Percentiles rank a stretch among this genome's conserved stretches.
phyloP scores from a whole-genome alignment of 2,113 vertebrate species.

The Mormoops blainvillei region DNA sequence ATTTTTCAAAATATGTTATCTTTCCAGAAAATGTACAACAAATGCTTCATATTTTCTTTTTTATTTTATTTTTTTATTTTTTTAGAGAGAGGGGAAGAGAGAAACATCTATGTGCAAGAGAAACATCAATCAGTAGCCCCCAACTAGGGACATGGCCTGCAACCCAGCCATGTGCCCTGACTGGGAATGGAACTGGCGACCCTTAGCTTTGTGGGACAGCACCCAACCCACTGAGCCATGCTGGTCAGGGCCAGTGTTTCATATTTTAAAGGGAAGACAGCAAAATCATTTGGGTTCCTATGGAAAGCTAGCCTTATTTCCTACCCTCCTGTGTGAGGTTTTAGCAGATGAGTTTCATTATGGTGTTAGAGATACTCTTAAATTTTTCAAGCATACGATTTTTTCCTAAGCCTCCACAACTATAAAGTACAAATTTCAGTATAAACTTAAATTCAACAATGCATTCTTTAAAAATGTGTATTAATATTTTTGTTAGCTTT shows the following conservation, averaged over 20 bases:
- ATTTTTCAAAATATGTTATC: neutral
- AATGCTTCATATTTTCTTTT: neutral
- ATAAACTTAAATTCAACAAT: slow-evolving; percentile 6
- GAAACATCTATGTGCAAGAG: too few species aligned
- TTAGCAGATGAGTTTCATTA: neutral
- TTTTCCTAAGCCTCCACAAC: neutral
- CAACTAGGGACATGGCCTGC: too few species aligned
- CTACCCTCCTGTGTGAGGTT: neutral
- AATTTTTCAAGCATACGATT: neutral
- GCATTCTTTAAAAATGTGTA: neutral
- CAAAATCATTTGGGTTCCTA: neutral
- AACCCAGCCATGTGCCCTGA: too few species aligned
- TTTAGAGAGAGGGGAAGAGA: too few species aligned
- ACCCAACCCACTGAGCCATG: too few species aligned
- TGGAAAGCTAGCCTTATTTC: neutral
- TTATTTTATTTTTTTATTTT: too few species aligned
- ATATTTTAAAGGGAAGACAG: slow-evolving; percentile 28
- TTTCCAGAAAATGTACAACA: slow-evolving; percentile 1
- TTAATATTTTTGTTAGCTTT: slow-evolving; percentile 30
- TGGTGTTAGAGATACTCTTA: slow-evolving; percentile 17
- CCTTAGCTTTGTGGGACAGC: too few species aligned
- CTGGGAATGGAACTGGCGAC: too few species aligned
- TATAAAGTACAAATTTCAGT: slow-evolving; percentile 16
- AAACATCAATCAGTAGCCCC: too few species aligned
- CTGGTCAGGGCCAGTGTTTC: neutral